These are phyloP conservation scores for Pangasius mekongensis DNA, from an alignment of 2,797 vertebrate species.

Conservation along the genomic window DNA sequence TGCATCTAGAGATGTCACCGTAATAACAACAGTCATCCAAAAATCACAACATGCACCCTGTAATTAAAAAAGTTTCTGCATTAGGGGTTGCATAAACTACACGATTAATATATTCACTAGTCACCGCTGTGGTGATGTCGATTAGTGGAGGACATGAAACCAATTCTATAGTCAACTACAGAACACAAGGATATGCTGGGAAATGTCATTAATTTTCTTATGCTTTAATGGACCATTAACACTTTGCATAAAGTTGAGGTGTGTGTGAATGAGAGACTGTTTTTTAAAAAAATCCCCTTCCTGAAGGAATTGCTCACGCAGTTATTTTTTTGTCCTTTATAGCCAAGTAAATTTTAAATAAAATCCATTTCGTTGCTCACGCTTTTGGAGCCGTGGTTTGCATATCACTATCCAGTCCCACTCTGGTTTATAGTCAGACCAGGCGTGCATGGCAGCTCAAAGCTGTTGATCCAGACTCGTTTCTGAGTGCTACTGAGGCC, in stretches of 20 bases:
- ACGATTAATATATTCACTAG: not conserved
- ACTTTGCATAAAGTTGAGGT: not conserved
- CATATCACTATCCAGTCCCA: no score
- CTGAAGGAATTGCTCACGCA: not conserved
- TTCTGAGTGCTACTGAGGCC: not conserved
- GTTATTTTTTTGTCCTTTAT: not conserved
- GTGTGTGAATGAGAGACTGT: not conserved
- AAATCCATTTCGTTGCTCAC: not conserved
- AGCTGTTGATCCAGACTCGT: not conserved
- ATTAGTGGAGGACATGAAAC: not conserved
- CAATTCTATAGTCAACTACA: not conserved
- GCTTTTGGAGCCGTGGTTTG: not conserved
- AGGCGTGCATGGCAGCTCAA: not conserved
- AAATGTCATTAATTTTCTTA: not conserved
- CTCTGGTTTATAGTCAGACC: not conserved
- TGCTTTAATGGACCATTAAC: not conserved
- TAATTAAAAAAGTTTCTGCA: not conserved
- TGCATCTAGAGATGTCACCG: not conserved
- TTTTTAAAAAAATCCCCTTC: not conserved
- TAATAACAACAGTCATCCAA: not conserved
- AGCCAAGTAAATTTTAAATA: not conserved
- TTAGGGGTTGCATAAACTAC: not conserved
- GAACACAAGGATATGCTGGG: not conserved
- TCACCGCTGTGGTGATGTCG: not conserved
- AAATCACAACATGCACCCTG: not conserved